These are phyloP conservation scores for Drosophila baimaii DNA, from an alignment of 1,140 invertebrate species.

Conservation along the genomic window DNA sequence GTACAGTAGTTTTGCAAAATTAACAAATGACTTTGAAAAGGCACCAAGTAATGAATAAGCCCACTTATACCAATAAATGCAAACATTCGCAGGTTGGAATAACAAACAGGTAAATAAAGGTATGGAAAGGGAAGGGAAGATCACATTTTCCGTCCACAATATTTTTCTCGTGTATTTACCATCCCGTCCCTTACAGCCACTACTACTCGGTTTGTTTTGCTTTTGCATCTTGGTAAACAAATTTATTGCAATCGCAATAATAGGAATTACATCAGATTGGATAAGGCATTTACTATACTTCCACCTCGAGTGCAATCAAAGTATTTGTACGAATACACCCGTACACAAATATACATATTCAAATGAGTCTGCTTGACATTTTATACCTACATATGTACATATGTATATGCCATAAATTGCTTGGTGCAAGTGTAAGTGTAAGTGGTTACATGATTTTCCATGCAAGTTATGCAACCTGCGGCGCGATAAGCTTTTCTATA, in stretches of 20 bases:
- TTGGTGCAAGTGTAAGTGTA: neutral
- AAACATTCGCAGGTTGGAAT: neutral
- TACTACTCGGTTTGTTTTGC: conserved; percentile 8
- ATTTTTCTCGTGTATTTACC: conserved; percentile 30
- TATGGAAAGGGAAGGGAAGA: conserved; percentile 1
- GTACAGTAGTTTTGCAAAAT: neutral
- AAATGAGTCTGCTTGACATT: conserved; percentile 11
- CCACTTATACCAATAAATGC: neutral
- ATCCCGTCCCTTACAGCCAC: neutral
- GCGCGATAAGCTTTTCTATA: conserved; percentile 19
- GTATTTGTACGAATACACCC: conserved; percentile 5
- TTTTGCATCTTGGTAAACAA: conserved; percentile 57
- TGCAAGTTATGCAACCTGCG: conserved; percentile 51
- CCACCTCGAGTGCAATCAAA: neutral
- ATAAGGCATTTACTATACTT: conserved; percentile 25
- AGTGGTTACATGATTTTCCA: conserved; percentile 27
- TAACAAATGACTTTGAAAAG: too few relatives aligned
- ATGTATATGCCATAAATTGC: conserved; percentile 46
- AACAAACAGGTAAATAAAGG: conserved; percentile 1
- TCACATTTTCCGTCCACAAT: conserved; percentile 30
- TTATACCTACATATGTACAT: too few relatives aligned
- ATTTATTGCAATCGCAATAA: conserved; percentile 56
- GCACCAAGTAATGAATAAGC: neutral
- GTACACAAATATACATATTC: neutral
- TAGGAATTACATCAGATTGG: conserved; percentile 64